These are phyloP conservation scores for Peromyscus eremicus DNA, from an alignment of 2,797 vertebrate genomes.

Conservation along the genomic window DNA sequence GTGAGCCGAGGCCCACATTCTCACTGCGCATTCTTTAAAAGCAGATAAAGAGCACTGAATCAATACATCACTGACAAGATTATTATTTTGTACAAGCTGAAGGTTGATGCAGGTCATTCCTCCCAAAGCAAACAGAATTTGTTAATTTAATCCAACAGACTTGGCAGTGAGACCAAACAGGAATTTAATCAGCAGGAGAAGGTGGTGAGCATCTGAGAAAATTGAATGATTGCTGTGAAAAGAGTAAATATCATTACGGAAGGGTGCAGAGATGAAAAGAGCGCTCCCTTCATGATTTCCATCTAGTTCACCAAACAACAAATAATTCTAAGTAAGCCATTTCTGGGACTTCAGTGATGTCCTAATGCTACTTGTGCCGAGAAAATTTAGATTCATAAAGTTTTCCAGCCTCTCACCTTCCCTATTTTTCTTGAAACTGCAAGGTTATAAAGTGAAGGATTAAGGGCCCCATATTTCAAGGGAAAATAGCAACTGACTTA, in stretches of 20 bases:
- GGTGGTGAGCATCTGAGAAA: constrained; percentile 86
- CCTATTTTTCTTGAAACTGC: constrained; percentile 69
- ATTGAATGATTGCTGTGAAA: constrained; percentile 87
- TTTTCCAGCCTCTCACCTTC: constrained; percentile 30
- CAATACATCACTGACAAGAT: constrained; percentile 90
- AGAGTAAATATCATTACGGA: constrained; percentile 86
- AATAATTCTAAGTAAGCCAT: constrained; percentile 83
- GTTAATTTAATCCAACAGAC: constrained; percentile 90
- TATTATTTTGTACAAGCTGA: constrained; percentile 90
- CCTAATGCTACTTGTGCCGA: constrained; percentile 54
- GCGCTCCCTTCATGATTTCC: constrained; percentile 76
- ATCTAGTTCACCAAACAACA: constrained; percentile 85
- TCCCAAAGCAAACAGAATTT: constrained; percentile 87
- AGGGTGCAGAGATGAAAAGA: constrained; percentile 74
- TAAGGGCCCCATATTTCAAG: constrained; percentile 29
- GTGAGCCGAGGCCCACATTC: constrained; percentile 81
- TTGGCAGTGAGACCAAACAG: constrained; percentile 88
- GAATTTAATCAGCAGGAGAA: constrained; percentile 90
- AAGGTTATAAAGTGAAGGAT: constrained; percentile 60
- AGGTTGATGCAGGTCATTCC: constrained; percentile 87
- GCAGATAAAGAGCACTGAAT: constrained; percentile 86
- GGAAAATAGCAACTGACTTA: constrained; percentile 49
- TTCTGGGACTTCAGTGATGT: constrained; percentile 63
- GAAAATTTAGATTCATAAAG: constrained; percentile 69
- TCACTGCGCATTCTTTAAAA: constrained; percentile 84